Conservation (phyloP, 2,797 vertebrate genomes). For the Fundulus diaphanus region DNA sequence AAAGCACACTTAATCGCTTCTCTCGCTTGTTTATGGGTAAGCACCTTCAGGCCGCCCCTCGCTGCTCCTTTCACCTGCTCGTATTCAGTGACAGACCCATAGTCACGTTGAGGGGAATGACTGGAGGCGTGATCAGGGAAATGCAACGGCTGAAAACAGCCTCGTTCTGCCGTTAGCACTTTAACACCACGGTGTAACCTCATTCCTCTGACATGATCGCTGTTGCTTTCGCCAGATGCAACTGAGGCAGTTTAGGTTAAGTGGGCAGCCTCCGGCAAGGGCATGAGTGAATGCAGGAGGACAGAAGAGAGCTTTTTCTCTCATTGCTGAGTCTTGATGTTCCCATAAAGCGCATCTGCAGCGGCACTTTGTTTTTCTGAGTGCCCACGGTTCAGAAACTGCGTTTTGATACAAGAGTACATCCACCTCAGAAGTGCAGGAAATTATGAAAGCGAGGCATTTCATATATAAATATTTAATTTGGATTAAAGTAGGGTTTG, state of each 20-base stretch:
- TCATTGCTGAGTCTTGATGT: conserved; percentile 43
- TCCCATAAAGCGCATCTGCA: conserved; percentile 23
- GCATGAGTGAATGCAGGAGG: conserved; percentile 56
- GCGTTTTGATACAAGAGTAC: neutral
- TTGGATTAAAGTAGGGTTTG: conserved; percentile 27
- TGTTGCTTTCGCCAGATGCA: conserved; percentile 63
- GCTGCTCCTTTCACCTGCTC: conserved; percentile 32
- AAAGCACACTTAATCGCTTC: conserved; percentile 58
- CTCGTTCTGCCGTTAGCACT: conserved; percentile 43
- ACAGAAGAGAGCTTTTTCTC: conserved; percentile 43
- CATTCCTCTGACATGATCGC: conserved; percentile 55
- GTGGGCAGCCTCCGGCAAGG: conserved; percentile 61
- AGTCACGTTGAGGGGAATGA: conserved; percentile 40
- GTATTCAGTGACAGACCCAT: conserved; percentile 38
- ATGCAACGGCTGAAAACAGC: conserved; percentile 38
- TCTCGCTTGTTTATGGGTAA: conserved; percentile 66
- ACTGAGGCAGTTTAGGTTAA: conserved; percentile 68
- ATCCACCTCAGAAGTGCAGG: conserved; percentile 3
- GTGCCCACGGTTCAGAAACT: neutral
- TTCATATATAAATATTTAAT: conserved; percentile 32
- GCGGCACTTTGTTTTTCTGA: conserved; percentile 26
- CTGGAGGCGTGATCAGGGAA: conserved; percentile 20
- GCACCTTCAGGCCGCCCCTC: conserved; percentile 34
- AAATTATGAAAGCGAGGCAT: neutral
- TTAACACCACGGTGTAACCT: conserved; percentile 35